Evolutionary conservation across 2,888 invertebrate genomes (phyloP).

Genomic region (Polietes domitor): DNA sequence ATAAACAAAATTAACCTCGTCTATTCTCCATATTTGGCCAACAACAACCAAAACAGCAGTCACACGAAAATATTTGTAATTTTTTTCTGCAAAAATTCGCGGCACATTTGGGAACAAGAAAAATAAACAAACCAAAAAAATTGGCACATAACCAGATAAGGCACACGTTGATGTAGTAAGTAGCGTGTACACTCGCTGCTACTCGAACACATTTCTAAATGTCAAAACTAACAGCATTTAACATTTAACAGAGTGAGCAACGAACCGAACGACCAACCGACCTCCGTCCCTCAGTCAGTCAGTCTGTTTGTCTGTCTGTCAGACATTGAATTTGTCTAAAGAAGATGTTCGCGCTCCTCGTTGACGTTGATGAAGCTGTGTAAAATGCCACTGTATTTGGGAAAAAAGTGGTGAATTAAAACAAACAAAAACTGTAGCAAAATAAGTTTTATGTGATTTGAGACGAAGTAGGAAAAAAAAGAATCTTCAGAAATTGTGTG

Average conservation of each 20-base stretch:
- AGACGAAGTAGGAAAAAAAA: neutral
- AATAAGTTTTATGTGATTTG: neutral
- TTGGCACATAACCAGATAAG: slow-evolving; percentile 10
- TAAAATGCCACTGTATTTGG: neutral
- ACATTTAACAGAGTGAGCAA: neutral
- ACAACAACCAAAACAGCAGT: too few species aligned
- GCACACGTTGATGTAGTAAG: neutral
- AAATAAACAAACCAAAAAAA: slow-evolving; percentile 3
- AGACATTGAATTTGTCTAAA: neutral
- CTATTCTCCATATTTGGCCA: neutral
- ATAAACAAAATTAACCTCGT: neutral
- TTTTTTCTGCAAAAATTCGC: neutral
- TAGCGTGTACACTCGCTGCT: neutral
- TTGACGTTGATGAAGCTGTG: neutral
- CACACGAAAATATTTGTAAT: neutral
- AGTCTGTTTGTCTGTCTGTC: neutral
- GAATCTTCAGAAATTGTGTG: slow-evolving; percentile 28
- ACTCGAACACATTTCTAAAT: slow-evolving; percentile 12
- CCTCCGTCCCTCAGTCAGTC: neutral
- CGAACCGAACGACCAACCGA: neutral
- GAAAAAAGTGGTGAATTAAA: neutral
- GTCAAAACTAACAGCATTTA: slow-evolving; percentile 42
- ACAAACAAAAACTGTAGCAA: neutral
- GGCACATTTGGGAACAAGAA: neutral
- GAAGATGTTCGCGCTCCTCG: neutral